A percentile compares a stretch with the other conserved stretches of the same genome.
These are phyloP conservation scores for Antechinus flavipes DNA, from an alignment of 2,113 vertebrate species.

Conservation along the genomic window DNA sequence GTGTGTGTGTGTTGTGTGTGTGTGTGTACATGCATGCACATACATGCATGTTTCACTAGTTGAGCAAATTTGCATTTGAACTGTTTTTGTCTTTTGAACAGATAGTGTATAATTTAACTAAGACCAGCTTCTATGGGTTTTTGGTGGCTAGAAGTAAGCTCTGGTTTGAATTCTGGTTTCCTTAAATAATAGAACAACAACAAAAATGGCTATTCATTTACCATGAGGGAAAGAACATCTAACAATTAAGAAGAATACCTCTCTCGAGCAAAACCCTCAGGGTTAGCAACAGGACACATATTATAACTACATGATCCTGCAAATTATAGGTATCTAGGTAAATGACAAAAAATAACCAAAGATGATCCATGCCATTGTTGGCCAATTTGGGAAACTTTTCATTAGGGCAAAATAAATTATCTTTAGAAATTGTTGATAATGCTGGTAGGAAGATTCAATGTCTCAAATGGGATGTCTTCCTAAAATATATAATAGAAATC, in stretches of 20 bases:
- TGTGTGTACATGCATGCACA: too few relatives aligned
- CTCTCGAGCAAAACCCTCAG: background rate
- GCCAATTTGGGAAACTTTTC: background rate
- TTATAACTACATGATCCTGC: background rate
- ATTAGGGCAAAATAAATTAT: background rate
- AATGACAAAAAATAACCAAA: background rate
- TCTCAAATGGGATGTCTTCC: background rate
- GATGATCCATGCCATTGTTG: background rate
- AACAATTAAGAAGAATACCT: background rate
- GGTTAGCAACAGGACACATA: background rate
- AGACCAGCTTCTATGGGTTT: too few relatives aligned
- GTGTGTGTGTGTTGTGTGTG: too few relatives aligned
- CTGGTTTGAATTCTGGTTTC: background rate
- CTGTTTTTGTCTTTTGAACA: background rate
- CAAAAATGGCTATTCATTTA: background rate
- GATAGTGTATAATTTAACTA: background rate
- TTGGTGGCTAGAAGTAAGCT: background rate
- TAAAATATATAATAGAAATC: background rate
- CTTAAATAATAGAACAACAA: background rate
- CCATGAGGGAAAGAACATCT: too few relatives aligned
- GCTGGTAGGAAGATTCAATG: too few relatives aligned
- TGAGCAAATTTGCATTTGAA: too few relatives aligned
- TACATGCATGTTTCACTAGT: too few relatives aligned
- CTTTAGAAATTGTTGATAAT: background rate
- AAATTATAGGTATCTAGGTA: too few relatives aligned